Conservation (phyloP, 2,888 invertebrate genomes). For the Diplazon laetatorius region DNA sequence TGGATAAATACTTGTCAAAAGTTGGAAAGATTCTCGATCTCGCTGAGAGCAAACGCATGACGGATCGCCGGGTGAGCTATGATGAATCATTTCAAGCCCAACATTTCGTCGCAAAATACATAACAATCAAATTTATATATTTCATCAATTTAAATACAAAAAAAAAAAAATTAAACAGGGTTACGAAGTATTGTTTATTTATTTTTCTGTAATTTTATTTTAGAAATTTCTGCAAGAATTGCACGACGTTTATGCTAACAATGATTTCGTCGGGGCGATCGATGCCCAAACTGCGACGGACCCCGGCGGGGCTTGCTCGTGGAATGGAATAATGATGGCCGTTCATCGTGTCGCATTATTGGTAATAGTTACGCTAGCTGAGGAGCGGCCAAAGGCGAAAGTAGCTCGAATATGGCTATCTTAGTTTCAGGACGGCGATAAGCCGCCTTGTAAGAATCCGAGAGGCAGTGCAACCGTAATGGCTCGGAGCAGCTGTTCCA, state of each 20-base stretch:
- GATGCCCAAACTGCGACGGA: conserved; percentile 30
- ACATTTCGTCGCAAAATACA: background rate
- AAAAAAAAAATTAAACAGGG: background rate
- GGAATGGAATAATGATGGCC: conserved; percentile 56
- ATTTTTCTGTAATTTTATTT: background rate
- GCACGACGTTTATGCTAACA: conserved; percentile 29
- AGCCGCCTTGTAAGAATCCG: conserved; percentile 42
- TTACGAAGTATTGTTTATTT: no score
- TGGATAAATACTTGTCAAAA: conserved; percentile 47
- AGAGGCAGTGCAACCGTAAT: conserved; percentile 81
- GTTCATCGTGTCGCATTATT: conserved; percentile 37
- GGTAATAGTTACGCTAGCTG: conserved; percentile 11
- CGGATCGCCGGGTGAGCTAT: conserved; percentile 68
- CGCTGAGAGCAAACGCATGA: conserved; percentile 68
- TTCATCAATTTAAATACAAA: conserved; percentile 14
- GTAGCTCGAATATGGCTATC: no score
- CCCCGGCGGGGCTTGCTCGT: conserved; percentile 18
- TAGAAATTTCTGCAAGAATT: conserved; percentile 45
- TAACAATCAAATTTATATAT: conserved; percentile 3
- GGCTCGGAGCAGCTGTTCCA: conserved; percentile 79
- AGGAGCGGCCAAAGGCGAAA: background rate
- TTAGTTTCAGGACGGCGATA: conserved; percentile 81
- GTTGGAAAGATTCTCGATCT: conserved; percentile 62
- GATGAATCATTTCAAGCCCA: conserved; percentile 30
- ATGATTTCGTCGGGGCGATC: conserved; percentile 45